A percentile compares a stretch with the other conserved stretches of the same genome.
phyloP scores from a whole-genome alignment of 2,797 vertebrate species.

The Artibeus lituratus region DNA sequence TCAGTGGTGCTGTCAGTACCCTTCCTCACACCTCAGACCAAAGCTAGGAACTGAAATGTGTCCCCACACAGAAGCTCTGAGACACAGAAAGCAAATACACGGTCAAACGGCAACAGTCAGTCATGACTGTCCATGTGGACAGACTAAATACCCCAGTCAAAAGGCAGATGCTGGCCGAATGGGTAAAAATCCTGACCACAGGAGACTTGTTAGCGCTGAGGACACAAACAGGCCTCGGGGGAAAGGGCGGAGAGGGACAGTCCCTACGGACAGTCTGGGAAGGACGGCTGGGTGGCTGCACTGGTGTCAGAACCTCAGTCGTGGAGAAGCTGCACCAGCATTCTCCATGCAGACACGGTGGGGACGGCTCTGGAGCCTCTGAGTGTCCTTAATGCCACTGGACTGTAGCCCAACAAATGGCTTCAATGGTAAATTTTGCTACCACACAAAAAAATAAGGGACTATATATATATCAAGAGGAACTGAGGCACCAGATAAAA shows the following conservation, averaged over 20 bases:
- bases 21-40: not conserved
- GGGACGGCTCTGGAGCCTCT: not conserved
- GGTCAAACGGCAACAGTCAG: not conserved
- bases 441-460: not conserved
- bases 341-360: too few relatives aligned
- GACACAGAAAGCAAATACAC: not conserved
- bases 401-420: too few relatives aligned
- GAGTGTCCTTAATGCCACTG: not conserved
- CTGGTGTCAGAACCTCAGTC: not conserved
- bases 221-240: not conserved
- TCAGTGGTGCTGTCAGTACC: not conserved
- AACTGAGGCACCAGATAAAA: not conserved
- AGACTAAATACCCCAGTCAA: not conserved
- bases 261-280: not conserved
- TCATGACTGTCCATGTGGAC: not conserved
- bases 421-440: not conserved
- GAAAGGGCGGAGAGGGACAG: not conserved
- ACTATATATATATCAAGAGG: not conserved
- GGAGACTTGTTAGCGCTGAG: not conserved
- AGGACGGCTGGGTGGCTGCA: not conserved
- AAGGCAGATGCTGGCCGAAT: not conserved
- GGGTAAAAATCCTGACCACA: not conserved
- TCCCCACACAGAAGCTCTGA: not conserved
- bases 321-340: not conserved
- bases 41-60: not conserved